A percentile compares a stretch with the other conserved stretches of the same genome.
Conservation (phyloP, 2,113 vertebrate species). For the Xerus inauris region DNA sequence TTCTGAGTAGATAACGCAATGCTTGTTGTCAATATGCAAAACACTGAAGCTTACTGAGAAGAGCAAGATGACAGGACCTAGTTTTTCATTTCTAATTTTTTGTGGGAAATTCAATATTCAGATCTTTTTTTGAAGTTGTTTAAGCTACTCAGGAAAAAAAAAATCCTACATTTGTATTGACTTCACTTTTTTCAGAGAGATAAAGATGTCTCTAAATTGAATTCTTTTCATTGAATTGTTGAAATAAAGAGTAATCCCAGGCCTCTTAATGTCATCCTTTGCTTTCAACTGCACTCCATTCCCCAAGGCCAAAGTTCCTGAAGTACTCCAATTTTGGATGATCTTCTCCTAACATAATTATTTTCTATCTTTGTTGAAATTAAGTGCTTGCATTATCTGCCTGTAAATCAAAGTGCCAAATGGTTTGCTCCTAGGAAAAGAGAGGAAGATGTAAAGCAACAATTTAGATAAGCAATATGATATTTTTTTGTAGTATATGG, state of each 20-base stretch:
- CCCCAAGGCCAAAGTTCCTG: background rate
- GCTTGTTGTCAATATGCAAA: background rate
- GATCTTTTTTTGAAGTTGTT: background rate
- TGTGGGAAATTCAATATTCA: background rate
- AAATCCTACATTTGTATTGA: background rate
- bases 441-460: background rate
- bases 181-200: background rate
- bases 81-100: background rate
- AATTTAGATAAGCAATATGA: background rate
- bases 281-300: background rate
- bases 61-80: background rate
- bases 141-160: background rate
- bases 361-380: conserved; percentile 1
- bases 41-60: background rate
- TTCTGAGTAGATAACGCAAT: background rate
- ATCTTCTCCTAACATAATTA: background rate
- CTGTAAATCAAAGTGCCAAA: conserved; percentile 29
- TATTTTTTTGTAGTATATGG: background rate
- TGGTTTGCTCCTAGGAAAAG: background rate
- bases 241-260: background rate
- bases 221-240: conserved; percentile 8
- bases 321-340: background rate
- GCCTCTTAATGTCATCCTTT: background rate
- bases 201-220: background rate
- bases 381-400: background rate